These are phyloP conservation scores for Heliconius ethilla DNA, from an alignment of 2,888 invertebrate species.

Conservation along the genomic window DNA sequence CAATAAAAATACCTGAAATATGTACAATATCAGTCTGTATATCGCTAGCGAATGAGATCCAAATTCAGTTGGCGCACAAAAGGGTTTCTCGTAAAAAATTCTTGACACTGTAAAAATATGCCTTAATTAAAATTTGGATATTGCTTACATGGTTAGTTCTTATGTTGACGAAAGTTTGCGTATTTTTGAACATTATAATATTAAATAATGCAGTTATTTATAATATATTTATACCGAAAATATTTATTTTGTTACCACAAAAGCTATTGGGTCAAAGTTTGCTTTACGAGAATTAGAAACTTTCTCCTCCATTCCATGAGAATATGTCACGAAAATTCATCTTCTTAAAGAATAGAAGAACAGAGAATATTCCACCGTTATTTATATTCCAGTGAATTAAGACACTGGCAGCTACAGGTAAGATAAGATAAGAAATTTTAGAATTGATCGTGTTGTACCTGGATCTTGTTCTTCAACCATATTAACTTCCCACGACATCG, in stretches of 20 bases:
- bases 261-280: not conserved
- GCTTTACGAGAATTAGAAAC: not conserved
- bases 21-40: slow-evolving; percentile 81
- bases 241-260: not conserved
- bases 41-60: slow-evolving; percentile 80
- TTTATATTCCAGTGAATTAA: not conserved
- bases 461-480: slow-evolving; percentile 74
- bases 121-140: not conserved
- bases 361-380: too few relatives aligned
- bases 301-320: not conserved
- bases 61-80: slow-evolving; percentile 81
- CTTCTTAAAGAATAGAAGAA: too few relatives aligned
- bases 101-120: slow-evolving; percentile 64
- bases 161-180: too few relatives aligned
- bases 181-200: too few relatives aligned
- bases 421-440: not conserved
- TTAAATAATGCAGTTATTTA: too few relatives aligned
- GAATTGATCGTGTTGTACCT: slow-evolving; percentile 54
- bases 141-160: too few relatives aligned
- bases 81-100: slow-evolving; percentile 78
- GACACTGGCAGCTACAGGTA: not conserved
- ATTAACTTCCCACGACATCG: slow-evolving; percentile 82
- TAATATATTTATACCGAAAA: too few relatives aligned
- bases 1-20: slow-evolving; percentile 65
- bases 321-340: too few relatives aligned